A percentile compares a stretch with the other conserved stretches of the same genome.
phyloP scores from a whole-genome alignment of 2,113 vertebrate species.

The Coryphaenoides rupestris region DNA sequence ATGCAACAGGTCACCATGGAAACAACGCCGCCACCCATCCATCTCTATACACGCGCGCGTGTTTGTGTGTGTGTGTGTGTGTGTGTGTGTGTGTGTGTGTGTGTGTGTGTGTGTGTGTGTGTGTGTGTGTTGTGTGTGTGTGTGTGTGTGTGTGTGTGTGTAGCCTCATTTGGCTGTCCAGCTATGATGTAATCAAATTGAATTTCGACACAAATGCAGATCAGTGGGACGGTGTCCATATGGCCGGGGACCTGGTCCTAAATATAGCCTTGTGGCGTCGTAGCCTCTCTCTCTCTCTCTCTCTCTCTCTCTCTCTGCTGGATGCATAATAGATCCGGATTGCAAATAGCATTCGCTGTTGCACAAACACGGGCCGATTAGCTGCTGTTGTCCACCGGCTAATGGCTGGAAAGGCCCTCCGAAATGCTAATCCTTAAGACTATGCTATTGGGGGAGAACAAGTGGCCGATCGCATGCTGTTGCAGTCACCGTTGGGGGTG shows the following conservation, averaged over 20 bases:
- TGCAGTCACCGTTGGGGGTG: neutral
- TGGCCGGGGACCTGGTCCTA: neutral
- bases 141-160: neutral
- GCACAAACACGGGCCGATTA: neutral
- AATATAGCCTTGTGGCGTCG: neutral
- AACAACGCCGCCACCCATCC: neutral
- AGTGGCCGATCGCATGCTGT: neutral
- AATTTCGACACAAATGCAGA: neutral
- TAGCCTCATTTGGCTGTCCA: neutral
- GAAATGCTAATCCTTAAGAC: no score
- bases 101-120: no score
- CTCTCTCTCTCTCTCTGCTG: neutral
- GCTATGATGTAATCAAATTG: constrained; percentile 26
- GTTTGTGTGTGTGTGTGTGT: no score
- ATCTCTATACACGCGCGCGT: neutral
- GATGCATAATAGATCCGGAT: neutral
- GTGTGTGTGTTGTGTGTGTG: no score
- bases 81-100: no score
- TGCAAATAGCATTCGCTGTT: neutral
- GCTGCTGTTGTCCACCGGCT: neutral
- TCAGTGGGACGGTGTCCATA: neutral
- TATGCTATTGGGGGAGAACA: no score
- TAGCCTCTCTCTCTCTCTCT: no score
- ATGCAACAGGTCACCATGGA: constrained; percentile 16
- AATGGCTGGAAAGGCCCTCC: no score